These are phyloP conservation scores for Fragum sueziense DNA, from an alignment of 2,888 invertebrate species.

Conservation along the genomic window DNA sequence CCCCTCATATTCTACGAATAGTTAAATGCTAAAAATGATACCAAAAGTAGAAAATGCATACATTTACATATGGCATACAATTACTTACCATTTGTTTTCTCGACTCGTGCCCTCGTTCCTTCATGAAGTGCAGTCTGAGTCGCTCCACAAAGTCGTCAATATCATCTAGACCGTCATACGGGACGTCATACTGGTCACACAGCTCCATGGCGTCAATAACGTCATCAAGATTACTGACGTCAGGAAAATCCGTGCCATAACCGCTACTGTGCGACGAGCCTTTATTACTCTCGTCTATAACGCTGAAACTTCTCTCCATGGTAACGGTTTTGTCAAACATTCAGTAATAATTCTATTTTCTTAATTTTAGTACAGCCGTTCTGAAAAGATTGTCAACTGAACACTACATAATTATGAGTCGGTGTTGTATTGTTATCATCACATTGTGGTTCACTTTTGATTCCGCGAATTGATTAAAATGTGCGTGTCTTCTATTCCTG, in stretches of 20 bases:
- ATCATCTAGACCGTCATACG: conserved; percentile 50
- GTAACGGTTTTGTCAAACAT: too few relatives aligned
- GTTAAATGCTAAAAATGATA: not conserved
- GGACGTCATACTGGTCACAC: conserved; percentile 48
- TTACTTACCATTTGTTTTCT: conserved; percentile 48
- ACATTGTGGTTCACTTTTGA: too few relatives aligned
- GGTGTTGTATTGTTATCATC: too few relatives aligned
- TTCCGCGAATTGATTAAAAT: too few relatives aligned
- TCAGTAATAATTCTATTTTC: too few relatives aligned
- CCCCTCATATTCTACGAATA: not conserved
- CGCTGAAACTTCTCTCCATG: not conserved
- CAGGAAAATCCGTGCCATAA: conserved; percentile 16
- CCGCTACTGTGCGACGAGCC: conserved; percentile 9
- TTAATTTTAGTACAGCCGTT: too few relatives aligned
- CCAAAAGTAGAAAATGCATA: not conserved
- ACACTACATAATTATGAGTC: too few relatives aligned
- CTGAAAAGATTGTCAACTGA: too few relatives aligned
- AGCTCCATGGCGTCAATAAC: conserved; percentile 51
- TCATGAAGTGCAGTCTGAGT: conserved; percentile 45
- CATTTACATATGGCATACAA: not conserved
- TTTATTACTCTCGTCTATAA: not conserved
- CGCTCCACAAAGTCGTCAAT: conserved; percentile 52
- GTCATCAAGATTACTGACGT: conserved; percentile 43
- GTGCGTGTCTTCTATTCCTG: too few relatives aligned
- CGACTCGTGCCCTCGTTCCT: conserved; percentile 29